A percentile compares a stretch with the other conserved stretches of the same genome.
These are phyloP conservation scores for Pipistrellus pipistrellus DNA, from an alignment of 2,797 vertebrate genomes.

Conservation along the genomic window DNA sequence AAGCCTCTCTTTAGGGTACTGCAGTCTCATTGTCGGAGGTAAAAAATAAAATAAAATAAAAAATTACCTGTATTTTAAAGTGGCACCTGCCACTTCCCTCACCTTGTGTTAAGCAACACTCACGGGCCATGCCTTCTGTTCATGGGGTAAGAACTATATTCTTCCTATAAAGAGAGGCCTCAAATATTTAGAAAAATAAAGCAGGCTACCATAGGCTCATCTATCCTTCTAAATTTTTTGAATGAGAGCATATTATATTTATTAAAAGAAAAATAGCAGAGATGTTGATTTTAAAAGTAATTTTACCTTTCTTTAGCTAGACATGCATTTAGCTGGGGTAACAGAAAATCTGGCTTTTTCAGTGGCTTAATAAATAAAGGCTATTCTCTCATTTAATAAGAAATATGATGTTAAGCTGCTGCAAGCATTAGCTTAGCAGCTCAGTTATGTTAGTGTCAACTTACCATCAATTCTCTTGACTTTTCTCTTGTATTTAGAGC, in stretches of 20 bases:
- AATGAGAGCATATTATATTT: neutral
- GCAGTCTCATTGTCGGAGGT: neutral
- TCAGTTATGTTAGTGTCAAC: neutral
- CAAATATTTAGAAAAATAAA: neutral
- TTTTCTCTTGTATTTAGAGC: neutral
- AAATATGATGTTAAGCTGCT: neutral
- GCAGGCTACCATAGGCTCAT: neutral
- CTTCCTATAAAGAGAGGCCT: neutral
- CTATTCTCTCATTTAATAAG: neutral
- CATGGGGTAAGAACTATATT: neutral
- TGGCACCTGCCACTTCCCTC: neutral
- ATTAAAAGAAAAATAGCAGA: slow-evolving; percentile 28
- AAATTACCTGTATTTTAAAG: neutral
- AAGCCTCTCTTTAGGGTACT: neutral
- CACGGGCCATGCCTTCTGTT: neutral
- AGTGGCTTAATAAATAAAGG: neutral
- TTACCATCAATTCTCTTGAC: neutral
- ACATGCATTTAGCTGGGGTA: slow-evolving; percentile 27
- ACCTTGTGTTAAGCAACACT: neutral
- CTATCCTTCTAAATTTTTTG: neutral
- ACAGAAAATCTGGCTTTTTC: slow-evolving; percentile 43
- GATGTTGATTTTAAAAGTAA: slow-evolving; percentile 1
- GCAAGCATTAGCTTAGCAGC: neutral
- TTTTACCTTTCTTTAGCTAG: slow-evolving; percentile 7
- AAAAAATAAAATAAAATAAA: neutral